Base-by-base conservation (phyloP, 2,797 vertebrate genomes). In the Alauda arvensis region DNA sequence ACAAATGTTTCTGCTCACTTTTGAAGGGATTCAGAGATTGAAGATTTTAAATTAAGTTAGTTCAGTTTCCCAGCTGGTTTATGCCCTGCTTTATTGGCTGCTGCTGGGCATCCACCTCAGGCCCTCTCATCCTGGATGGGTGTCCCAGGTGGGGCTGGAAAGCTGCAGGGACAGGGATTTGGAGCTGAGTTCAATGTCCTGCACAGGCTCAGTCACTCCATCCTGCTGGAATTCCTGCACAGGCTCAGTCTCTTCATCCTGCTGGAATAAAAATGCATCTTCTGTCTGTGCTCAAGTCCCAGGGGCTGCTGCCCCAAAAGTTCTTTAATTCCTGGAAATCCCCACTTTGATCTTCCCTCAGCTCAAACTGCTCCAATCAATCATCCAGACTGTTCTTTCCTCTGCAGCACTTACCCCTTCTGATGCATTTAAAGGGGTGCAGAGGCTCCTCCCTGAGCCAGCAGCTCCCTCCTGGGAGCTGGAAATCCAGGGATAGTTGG, bases 221-320 rank as follows among this genome's bases (percentile, higher is more conserved):
- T 16, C 3, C 29, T 8, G 12, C 18, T 53, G 80, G 21, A n/a
- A 49, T 74, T 60, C 34, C 45, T 51, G 12, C 46, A 4, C 37
- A 10, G 1, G 10, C 20, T 53, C n/a, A 20, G 14, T n/a, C 70
- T 8, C 15, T 6, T n/a, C 40, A 51, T 31, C 23, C 48, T 13
- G 14, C 21, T 52, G 83, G 12, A 33, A 4, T 2, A 37, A 37
- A 18, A 61, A n/a, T 1, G 10, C 14, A 12, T 33, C n/a, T 52
- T n/a, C 48, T 18, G 0, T 8, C 39, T 11, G 10, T 1, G 1
- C 6, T 14, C 1, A 1, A 10, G 13, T 42, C 53, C 49, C 12
- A 1, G 11, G 39, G 15, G 18, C 8, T 34, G 5, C 29, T 48
- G 46, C 12, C 39, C n/a, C 33, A 17, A 18, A 52, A 69, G 52